Base-by-base conservation (phyloP, 2,888 invertebrate species). In the Brenthis hecate region DNA sequence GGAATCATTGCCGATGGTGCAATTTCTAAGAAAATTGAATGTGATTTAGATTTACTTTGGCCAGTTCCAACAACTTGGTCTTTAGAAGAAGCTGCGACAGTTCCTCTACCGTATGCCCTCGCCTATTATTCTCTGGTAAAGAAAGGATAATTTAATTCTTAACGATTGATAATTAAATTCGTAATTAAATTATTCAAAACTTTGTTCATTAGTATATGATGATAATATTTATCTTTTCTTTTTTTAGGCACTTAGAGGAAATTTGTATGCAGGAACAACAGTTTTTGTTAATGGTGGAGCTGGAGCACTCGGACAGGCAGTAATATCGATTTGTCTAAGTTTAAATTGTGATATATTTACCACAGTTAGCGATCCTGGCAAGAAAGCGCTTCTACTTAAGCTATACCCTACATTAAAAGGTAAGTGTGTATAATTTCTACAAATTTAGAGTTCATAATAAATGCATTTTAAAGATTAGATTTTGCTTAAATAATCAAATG, bases 91-190 rank as follows among this genome's bases (percentile, higher is more conserved):
- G 60, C 60, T 50, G 50, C 60, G 0, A 50, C 60, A 28, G 60
- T 60, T 3, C 60, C 60, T 50, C n/a, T 50, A 1, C 60, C n/a
- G 6, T 60, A 60, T 6, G 28, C 60, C 6, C 32, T 32, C 28
- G 60, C 60, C 28, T 60, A 60, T 48, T 60, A 60, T 28, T 60
- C 48, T n/a, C 50, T 50, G 60, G 60, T 60, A 60, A 50, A n/a
- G 16, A 19, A 43, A 43, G 0, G 13, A 4, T 16, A 13, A 0
- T 3, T n/a, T 3, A 16, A 14, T n/a, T 32, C 13, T 56, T 56
- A n/a, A 32, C 11, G 11, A 19, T 23, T 3, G 0, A 28, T 28
- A 0, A 28, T 28, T 5, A 28, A 3, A 28, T 4, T 4, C 5
- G 0, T 28, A 28, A 28, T 28, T 28, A 4, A 28, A 4, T 28